Evolutionary conservation across 1,140 invertebrate species (phyloP).

Genomic region (Cecropterus lyciades): DNA sequence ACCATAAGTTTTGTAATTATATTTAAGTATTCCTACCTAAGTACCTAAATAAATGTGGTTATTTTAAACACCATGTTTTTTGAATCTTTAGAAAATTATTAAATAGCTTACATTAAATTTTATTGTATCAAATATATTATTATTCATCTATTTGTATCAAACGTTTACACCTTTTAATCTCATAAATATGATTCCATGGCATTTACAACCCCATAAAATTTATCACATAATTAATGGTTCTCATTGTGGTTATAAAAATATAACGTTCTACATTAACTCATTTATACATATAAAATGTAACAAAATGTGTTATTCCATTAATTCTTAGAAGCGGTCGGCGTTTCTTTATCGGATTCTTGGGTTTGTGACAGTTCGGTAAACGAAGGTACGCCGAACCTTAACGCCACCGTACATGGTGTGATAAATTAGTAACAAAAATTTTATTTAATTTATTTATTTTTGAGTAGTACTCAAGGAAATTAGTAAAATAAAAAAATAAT

Average conservation of each 20-base stretch:
- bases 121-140: neutral
- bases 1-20: no score
- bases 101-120: no score
- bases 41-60: no score
- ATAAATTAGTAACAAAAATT: no score
- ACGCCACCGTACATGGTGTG: slow-evolving; percentile 24
- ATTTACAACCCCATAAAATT: slow-evolving; percentile 22
- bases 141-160: neutral
- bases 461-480: no score
- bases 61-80: no score
- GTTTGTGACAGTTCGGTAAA: slow-evolving; percentile 35
- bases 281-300: slow-evolving; percentile 44
- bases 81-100: no score
- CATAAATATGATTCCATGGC: slow-evolving; percentile 13
- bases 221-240: slow-evolving; percentile 22
- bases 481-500: no score
- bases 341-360: slow-evolving; percentile 40
- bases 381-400: slow-evolving; percentile 29
- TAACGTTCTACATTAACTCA: slow-evolving; percentile 13
- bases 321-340: slow-evolving; percentile 50
- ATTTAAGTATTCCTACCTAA: no score
- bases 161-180: neutral
- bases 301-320: slow-evolving; percentile 40
- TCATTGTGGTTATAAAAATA: slow-evolving; percentile 29
- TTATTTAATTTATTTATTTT: no score